Percentiles rank a stretch among this genome's conserved stretches.
phyloP scores from a whole-genome alignment of 2,888 invertebrate species.

The Mimachlamys varia region DNA sequence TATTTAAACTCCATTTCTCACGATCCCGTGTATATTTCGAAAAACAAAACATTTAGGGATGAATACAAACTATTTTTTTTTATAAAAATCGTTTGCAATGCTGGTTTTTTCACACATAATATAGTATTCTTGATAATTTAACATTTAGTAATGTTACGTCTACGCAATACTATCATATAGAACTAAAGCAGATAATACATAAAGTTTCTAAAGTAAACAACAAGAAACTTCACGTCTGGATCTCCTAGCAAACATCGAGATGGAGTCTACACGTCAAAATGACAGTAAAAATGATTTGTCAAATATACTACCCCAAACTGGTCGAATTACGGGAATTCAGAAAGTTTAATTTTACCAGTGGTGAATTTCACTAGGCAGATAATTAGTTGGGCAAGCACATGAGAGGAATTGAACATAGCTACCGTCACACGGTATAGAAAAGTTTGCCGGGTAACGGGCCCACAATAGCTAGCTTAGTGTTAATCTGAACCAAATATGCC shows the following conservation, averaged over 20 bases:
- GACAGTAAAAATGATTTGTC: slow-evolving; percentile 1
- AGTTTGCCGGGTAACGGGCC: slow-evolving; percentile 40
- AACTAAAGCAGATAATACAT: too few species aligned
- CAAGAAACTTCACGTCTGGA: background rate
- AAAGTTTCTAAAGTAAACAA: background rate
- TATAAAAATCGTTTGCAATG: too few species aligned
- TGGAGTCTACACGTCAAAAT: slow-evolving; percentile 1
- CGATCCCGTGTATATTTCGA: background rate
- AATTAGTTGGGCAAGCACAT: slow-evolving; percentile 42
- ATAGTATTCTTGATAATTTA: too few species aligned
- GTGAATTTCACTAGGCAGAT: slow-evolving; percentile 42
- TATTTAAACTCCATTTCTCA: slow-evolving; percentile 2
- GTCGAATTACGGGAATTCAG: background rate
- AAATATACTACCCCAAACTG: background rate
- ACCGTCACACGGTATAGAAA: slow-evolving; percentile 39
- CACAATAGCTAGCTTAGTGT: slow-evolving; percentile 41
- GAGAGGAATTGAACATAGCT: background rate
- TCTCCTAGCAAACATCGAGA: background rate
- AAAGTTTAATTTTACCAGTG: slow-evolving; percentile 44
- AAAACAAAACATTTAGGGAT: too few species aligned
- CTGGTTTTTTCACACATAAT: too few species aligned
- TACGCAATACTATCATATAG: too few species aligned
- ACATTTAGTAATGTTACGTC: too few species aligned
- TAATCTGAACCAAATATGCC: slow-evolving; percentile 40
- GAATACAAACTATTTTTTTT: too few species aligned